Conservation (phyloP, 2,797 vertebrate genomes). For the Helarctos malayanus region DNA sequence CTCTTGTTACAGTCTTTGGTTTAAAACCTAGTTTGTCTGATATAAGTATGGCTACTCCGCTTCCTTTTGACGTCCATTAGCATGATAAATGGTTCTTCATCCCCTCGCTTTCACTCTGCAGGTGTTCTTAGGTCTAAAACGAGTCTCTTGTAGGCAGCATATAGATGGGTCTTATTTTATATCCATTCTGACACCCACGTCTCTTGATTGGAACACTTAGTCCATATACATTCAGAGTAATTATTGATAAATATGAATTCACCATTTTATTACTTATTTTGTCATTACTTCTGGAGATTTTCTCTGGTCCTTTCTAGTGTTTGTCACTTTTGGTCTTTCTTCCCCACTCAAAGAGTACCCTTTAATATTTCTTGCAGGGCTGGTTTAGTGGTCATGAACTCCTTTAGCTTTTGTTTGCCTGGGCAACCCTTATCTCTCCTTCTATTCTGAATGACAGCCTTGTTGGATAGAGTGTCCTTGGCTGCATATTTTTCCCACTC, state of each 20-base stretch:
- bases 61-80: background rate
- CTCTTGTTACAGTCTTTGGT: background rate
- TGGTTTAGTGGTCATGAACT: background rate
- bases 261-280: background rate
- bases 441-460: background rate
- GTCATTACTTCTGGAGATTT: background rate
- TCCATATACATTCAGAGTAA: background rate
- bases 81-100: background rate
- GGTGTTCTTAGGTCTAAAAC: background rate
- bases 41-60: background rate
- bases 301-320: background rate
- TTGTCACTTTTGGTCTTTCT: background rate
- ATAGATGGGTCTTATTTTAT: background rate
- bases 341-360: background rate
- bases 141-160: background rate
- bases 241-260: background rate
- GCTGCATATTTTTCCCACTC: background rate
- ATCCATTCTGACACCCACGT: background rate
- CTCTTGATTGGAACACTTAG: background rate
- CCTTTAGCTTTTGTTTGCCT: background rate
- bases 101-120: background rate
- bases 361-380: background rate
- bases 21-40: background rate
- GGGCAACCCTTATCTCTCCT: background rate
- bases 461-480: background rate